Conservation (phyloP, 2,888 invertebrate genomes). For the Pheosia gnoma region DNA sequence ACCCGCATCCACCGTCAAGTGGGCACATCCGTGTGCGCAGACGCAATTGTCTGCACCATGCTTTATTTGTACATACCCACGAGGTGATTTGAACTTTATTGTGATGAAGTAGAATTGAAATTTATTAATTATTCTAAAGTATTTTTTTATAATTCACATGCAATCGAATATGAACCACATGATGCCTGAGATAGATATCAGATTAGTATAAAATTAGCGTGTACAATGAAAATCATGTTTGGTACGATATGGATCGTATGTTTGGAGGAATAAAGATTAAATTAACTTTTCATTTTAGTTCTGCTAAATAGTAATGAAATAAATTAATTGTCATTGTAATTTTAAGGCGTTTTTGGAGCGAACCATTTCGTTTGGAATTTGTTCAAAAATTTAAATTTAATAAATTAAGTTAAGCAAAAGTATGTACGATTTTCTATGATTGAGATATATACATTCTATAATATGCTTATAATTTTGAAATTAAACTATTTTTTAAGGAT, state of each 20-base stretch:
- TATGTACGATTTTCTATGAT: too few relatives aligned
- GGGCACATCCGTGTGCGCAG: conserved; percentile 62
- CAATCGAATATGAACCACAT: conserved; percentile 16
- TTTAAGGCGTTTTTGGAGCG: conserved; percentile 41
- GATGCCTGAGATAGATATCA: background rate
- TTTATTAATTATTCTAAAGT: background rate
- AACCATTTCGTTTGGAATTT: conserved; percentile 24
- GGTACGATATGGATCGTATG: background rate
- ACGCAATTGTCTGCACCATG: conserved; percentile 62
- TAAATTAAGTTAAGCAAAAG: too few relatives aligned
- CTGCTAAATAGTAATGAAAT: conserved; percentile 38
- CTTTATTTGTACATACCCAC: conserved; percentile 46
- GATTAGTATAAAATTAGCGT: background rate
- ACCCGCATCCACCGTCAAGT: conserved; percentile 69
- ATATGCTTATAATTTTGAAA: too few relatives aligned
- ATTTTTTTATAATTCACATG: background rate
- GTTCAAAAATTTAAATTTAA: too few relatives aligned
- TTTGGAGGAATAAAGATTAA: conserved; percentile 8
- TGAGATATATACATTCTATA: too few relatives aligned
- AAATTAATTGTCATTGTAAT: conserved; percentile 40
- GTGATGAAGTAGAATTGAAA: conserved; percentile 9
- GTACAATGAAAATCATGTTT: background rate
- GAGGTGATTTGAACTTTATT: conserved; percentile 16
- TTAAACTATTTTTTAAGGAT: too few relatives aligned
- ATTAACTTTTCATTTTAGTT: conserved; percentile 11